Conservation (phyloP, 2,113 vertebrate species). For the Colossoma macropomum region DNA sequence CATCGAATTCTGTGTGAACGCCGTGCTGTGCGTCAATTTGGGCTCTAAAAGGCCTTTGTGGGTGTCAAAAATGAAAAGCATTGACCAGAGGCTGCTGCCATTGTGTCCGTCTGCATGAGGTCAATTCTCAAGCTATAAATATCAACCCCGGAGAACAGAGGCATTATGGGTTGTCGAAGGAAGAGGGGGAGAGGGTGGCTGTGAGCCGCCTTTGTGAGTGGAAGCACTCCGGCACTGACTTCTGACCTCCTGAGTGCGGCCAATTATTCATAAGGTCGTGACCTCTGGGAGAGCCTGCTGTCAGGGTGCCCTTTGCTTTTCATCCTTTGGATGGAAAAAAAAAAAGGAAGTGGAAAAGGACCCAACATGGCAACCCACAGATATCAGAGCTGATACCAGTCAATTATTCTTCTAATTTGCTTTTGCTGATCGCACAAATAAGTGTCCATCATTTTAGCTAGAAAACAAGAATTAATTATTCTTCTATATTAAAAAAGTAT, state of each 20-base stretch:
- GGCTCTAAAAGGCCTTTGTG: slow-evolving; percentile 15
- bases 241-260: slow-evolving; percentile 34
- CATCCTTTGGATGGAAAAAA: not conserved
- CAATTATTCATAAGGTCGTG: slow-evolving; percentile 52
- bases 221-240: slow-evolving; percentile 49
- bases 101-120: slow-evolving; percentile 41
- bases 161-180: not conserved
- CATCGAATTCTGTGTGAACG: not conserved
- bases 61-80: slow-evolving; percentile 21
- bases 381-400: not conserved
- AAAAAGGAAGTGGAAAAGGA: not conserved
- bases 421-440: not conserved
- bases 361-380: not conserved
- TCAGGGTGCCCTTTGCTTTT: slow-evolving; percentile 23
- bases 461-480: too few relatives aligned
- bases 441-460: not conserved
- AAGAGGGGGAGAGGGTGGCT: not conserved
- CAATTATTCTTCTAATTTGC: too few relatives aligned
- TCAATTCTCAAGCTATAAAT: slow-evolving; percentile 39
- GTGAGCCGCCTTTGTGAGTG: slow-evolving; percentile 41
- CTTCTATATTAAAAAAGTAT: too few relatives aligned
- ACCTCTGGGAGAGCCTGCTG: slow-evolving; percentile 37
- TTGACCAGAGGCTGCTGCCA: slow-evolving; percentile 13
- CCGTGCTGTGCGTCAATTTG: not conserved
- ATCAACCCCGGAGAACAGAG: slow-evolving; percentile 28